Conservation (phyloP, 2,113 vertebrate species). For the Mesembrinibis cayennensis region DNA sequence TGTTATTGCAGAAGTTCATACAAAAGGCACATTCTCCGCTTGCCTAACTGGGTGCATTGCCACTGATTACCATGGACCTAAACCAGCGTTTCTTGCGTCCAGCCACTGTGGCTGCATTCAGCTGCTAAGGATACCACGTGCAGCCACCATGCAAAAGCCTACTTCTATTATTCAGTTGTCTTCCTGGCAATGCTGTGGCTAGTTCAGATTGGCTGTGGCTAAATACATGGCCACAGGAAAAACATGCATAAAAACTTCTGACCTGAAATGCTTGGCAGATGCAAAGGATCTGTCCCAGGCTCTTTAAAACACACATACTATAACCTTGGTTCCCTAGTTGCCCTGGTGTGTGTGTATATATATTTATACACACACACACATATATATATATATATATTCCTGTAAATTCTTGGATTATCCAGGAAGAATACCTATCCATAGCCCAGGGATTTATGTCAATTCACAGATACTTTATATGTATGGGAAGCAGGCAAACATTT, state of each 20-base stretch:
- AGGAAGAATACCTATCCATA: not conserved
- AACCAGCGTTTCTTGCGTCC: not conserved
- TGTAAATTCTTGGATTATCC: not conserved
- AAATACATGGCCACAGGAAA: not conserved
- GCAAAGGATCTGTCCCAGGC: not conserved
- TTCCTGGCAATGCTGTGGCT: not conserved
- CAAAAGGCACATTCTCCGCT: not conserved
- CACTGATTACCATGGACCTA: not conserved
- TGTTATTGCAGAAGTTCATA: not conserved
- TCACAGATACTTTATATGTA: not conserved
- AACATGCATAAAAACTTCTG: not conserved
- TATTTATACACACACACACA: no score
- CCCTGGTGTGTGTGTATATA: not conserved
- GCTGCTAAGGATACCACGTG: not conserved
- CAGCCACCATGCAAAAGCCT: not conserved
- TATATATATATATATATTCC: not conserved
- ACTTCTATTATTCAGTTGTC: not conserved
- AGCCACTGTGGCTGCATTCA: not conserved
- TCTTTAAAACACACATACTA: not conserved
- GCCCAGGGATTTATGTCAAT: not conserved
- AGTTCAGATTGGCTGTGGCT: not conserved
- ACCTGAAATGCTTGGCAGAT: not conserved
- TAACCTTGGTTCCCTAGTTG: not conserved
- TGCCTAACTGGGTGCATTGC: fast-evolving
- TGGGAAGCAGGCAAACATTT: not conserved